Percentiles rank a stretch among this genome's conserved stretches.
These are phyloP conservation scores for Gastrophysa polygoni DNA, from an alignment of 2,888 invertebrate species.

Conservation along the genomic window DNA sequence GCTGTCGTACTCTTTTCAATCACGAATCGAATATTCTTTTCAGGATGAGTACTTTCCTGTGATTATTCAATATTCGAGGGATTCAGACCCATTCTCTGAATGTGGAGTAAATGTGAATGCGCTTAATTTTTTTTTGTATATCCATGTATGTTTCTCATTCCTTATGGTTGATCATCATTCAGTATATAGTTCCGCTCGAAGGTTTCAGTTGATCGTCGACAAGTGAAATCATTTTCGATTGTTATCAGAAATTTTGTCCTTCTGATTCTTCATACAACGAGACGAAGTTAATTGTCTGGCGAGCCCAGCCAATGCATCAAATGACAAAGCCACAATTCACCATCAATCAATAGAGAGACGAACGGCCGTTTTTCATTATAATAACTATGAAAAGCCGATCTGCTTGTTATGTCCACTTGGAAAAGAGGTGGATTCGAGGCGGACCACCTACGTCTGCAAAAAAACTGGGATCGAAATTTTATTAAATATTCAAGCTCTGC, in stretches of 20 bases:
- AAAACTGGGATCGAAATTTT: not conserved
- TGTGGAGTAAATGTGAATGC: too few relatives aligned
- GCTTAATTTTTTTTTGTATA: too few relatives aligned
- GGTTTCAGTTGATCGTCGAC: not conserved
- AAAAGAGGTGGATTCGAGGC: not conserved
- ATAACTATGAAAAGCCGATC: not conserved
- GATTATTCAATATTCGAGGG: too few relatives aligned
- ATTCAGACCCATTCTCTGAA: too few relatives aligned
- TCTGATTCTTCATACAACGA: conserved; percentile 1
- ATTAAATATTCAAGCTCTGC: not conserved
- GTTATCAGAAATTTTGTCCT: not conserved
- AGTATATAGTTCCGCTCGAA: not conserved
- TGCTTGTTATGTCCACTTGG: not conserved
- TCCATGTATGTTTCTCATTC: not conserved
- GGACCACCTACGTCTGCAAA: not conserved
- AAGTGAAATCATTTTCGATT: not conserved
- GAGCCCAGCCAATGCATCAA: not conserved
- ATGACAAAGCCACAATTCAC: conserved; percentile 1
- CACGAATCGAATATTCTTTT: too few relatives aligned
- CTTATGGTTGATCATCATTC: not conserved
- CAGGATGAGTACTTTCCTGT: too few relatives aligned
- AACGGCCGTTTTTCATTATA: not conserved
- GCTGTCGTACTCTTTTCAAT: too few relatives aligned
- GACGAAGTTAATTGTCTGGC: not conserved
- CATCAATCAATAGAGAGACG: not conserved